Conservation (phyloP, 2,888 invertebrate genomes). For the Pseudococcus viburni region DNA sequence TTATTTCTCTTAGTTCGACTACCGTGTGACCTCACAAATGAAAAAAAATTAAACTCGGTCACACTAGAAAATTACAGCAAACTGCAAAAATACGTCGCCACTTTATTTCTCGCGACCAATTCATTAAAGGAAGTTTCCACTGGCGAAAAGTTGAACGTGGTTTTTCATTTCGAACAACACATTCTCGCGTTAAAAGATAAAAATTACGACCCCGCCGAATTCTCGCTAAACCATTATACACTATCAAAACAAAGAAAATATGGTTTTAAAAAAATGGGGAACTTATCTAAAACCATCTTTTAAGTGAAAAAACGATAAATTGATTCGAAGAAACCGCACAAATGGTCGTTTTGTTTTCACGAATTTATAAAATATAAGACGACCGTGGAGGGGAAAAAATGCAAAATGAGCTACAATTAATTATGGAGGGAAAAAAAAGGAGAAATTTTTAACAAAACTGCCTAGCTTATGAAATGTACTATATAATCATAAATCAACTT, state of each 20-base stretch:
- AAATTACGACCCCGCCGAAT: not conserved
- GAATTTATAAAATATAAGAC: not conserved
- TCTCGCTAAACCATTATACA: not conserved
- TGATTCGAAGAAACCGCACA: not conserved
- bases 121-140: not conserved
- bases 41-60: not conserved
- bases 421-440: not conserved
- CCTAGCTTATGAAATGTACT: slow-evolving; percentile 25
- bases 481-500: slow-evolving; percentile 35
- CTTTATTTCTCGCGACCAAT: not conserved
- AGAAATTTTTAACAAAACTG: not conserved
- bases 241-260: not conserved
- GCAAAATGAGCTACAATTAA: slow-evolving; percentile 43
- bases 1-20: not conserved
- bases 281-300: not conserved
- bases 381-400: not conserved
- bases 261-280: not conserved
- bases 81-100: not conserved
- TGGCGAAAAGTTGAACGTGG: slow-evolving; percentile 1
- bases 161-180: not conserved
- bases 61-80: not conserved
- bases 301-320: not conserved
- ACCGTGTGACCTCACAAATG: not conserved
- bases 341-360: too few species aligned
- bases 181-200: not conserved